phyloP scores from a whole-genome alignment of 2,113 vertebrate species.

The Burhinus bistriatus region DNA sequence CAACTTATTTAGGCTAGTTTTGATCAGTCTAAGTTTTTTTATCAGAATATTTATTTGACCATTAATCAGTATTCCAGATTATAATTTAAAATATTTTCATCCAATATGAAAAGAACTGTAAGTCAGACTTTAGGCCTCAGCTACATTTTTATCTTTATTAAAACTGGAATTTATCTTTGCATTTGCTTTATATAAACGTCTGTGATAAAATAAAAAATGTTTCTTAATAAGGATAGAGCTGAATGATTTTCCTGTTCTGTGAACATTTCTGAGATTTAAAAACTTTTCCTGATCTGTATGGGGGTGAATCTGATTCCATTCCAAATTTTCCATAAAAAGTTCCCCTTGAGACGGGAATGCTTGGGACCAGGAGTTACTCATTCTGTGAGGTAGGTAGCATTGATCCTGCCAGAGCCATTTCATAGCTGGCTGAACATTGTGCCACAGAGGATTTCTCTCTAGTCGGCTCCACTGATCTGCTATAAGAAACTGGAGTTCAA shows the following conservation, averaged over 20 bases:
- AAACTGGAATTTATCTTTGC: background rate
- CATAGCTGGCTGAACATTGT: background rate
- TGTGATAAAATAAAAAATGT: background rate
- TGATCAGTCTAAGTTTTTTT: background rate
- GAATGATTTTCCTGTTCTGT: background rate
- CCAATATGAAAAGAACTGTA: background rate
- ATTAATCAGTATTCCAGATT: background rate
- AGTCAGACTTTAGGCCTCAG: background rate
- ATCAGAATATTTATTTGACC: background rate
- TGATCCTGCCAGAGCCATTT: background rate
- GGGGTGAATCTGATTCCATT: background rate
- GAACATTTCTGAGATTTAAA: background rate
- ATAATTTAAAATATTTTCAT: background rate
- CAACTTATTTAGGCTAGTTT: background rate
- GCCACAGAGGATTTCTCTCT: background rate
- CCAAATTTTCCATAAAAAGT: background rate
- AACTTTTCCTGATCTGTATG: background rate
- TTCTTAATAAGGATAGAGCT: background rate
- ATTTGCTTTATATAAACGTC: background rate
- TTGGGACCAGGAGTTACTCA: background rate
- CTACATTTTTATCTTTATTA: background rate
- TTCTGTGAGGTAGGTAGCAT: background rate
- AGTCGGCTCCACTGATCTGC: background rate
- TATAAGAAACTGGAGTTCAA: background rate
- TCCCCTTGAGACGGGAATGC: background rate